phyloP scores from a whole-genome alignment of 2,888 invertebrate species.

The Axea sp. region DNA sequence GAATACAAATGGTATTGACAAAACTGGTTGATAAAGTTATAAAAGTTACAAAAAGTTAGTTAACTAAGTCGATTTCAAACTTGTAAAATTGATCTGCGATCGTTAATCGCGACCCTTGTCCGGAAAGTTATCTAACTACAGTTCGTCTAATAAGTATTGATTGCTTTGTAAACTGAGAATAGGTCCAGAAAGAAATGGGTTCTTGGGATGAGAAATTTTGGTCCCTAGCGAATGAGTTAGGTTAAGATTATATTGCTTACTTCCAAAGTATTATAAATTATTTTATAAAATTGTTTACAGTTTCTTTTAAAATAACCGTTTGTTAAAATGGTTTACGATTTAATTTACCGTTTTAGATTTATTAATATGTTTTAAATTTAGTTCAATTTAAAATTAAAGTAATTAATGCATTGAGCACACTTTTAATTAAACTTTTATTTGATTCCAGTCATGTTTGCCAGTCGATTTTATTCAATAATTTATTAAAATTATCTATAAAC shows the following conservation, averaged over 20 bases:
- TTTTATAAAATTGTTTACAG: constrained; percentile 65
- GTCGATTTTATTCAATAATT: too few species aligned
- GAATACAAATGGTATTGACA: constrained; percentile 27
- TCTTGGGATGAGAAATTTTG: constrained; percentile 70
- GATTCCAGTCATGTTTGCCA: too few species aligned
- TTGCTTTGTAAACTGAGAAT: constrained; percentile 43
- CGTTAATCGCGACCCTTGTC: constrained; percentile 53
- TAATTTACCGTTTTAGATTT: too few species aligned
- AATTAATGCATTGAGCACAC: too few species aligned
- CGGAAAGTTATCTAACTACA: constrained; percentile 52
- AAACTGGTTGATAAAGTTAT: constrained; percentile 23
- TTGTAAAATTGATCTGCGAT: constrained; percentile 49
- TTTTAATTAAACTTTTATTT: too few species aligned
- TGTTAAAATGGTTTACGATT: background rate
- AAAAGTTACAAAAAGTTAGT: constrained; percentile 46
- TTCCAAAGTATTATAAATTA: constrained; percentile 76
- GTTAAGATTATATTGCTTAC: constrained; percentile 71
- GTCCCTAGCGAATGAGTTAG: constrained; percentile 69
- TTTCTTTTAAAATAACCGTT: background rate
- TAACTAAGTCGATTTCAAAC: constrained; percentile 50
- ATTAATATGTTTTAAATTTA: too few species aligned
- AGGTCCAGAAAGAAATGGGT: constrained; percentile 65
- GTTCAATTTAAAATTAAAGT: too few species aligned
- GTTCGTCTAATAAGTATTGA: constrained; percentile 56
- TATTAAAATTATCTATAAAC: too few species aligned